Base-by-base conservation (phyloP, 2,113 vertebrate species). In the Ailuropoda melanoleuca region DNA sequence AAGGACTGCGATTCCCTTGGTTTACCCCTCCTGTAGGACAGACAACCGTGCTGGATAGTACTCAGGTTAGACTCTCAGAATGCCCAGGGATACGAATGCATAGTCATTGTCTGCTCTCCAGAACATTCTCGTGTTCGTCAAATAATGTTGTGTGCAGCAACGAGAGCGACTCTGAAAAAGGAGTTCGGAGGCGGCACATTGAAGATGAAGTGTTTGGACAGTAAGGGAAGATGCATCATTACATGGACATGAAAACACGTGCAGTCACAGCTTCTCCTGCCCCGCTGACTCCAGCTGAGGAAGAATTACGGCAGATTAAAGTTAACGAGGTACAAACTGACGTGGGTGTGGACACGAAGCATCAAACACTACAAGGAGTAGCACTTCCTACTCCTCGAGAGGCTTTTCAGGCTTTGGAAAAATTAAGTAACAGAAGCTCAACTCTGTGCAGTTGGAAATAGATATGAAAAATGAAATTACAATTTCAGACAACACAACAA, bases 121-220 rank as follows among this genome's bases (percentile, higher is more conserved):
- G 99, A 99, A 98, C 96, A 98, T 95, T 99, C 99, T 97, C 97
- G 98, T 97, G 99, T 99, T 98, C 99, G 99, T 95, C 99, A 99
- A 43, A 99, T 99, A 98, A 99, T 99, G 99, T 98, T 99, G 74
- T 99, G 99, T 97, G 99, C 99, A 96, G 99, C 99, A 98, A 99
- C 99, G 70, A 99, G 99, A 98, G 99, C 99, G 92, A 99, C 99
- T 6, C 97, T 99, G 97, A 99, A 99, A 98, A 99, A 99, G 96
- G 99, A 99, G 97, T 99, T 99, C 98, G 99, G 99, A 98, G 99
- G 99, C 21, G 99, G 99, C 99, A 99, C 98, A 99, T 99, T 97
- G 99, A 99, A 98, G 99, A 99, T 95, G 99, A 99, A 99, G 97
- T 99, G 15, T 99, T 99, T 97, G 99, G 99, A 99, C 99, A 8